These are phyloP conservation scores for Molothrus aeneus DNA, from an alignment of 2,797 vertebrate species.

Conservation along the genomic window DNA sequence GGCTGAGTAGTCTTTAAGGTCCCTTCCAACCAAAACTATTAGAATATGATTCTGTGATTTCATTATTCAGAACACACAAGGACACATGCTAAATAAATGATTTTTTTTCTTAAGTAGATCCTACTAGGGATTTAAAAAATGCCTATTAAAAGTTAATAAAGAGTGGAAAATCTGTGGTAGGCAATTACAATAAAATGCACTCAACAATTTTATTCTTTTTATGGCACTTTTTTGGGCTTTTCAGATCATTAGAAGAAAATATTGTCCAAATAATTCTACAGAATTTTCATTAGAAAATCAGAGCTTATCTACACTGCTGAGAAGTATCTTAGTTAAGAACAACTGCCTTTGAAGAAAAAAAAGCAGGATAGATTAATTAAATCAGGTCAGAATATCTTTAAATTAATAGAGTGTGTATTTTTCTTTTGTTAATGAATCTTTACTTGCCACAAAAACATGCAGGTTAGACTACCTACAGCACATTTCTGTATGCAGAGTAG, in stretches of 20 bases:
- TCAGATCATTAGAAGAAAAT: neutral
- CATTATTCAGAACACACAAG: neutral
- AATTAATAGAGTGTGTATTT: fast-evolving
- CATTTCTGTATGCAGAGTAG: neutral
- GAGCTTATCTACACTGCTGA: neutral
- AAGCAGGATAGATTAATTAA: too few species aligned
- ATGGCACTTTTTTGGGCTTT: neutral
- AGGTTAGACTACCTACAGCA: neutral
- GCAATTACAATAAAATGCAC: neutral
- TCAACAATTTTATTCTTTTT: neutral
- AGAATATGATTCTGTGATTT: neutral
- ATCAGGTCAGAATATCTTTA: neutral
- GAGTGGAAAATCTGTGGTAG: neutral
- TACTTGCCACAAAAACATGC: neutral
- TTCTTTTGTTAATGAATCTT: neutral
- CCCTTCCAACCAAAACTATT: neutral
- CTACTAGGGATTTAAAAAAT: neutral
- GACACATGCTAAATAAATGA: neutral
- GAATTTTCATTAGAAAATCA: neutral
- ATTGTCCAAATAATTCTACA: neutral
- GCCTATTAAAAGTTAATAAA: neutral
- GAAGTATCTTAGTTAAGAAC: neutral
- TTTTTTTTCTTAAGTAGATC: neutral
- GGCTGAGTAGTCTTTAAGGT: neutral
- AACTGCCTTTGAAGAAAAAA: neutral